A percentile compares a stretch with the other conserved stretches of the same genome.
phyloP scores from a whole-genome alignment of 2,797 vertebrate species.

The Cuculus canorus region DNA sequence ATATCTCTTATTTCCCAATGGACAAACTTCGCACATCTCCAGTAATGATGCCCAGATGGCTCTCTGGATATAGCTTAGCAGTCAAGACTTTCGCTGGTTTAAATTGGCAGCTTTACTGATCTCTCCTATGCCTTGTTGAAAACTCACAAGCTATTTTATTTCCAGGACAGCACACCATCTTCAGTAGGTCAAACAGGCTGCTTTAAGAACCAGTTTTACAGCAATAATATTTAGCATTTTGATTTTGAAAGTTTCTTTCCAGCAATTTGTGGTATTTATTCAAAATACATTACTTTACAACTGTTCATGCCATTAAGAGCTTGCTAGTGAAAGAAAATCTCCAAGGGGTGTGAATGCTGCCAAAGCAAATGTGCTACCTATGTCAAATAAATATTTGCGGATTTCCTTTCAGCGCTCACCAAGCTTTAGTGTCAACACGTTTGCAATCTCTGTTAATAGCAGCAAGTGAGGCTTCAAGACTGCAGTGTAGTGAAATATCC shows the following conservation, averaged over 20 bases:
- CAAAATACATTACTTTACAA: neutral
- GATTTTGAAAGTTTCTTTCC: neutral
- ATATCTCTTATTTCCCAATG: slow-evolving; percentile 41
- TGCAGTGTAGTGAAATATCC: slow-evolving; percentile 23
- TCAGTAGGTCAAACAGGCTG: neutral
- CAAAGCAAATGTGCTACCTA: neutral
- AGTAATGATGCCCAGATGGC: slow-evolving; percentile 48
- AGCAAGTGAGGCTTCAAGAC: slow-evolving; percentile 2
- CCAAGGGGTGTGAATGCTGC: neutral
- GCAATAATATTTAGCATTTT: neutral
- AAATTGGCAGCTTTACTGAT: neutral
- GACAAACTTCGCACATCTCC: slow-evolving; percentile 13
- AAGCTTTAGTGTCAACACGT: neutral
- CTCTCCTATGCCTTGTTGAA: neutral
- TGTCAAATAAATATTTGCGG: slow-evolving; percentile 28
- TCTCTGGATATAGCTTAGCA: slow-evolving; percentile 16
- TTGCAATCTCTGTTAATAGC: slow-evolving; percentile 29
- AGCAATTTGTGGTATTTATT: neutral
- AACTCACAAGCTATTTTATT: neutral
- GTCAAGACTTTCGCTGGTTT: neutral
- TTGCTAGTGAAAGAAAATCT: neutral
- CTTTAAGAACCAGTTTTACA: neutral
- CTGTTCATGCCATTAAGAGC: neutral
- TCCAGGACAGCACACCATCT: neutral
- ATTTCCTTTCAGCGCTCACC: slow-evolving; percentile 24